Conservation (phyloP, 2,888 invertebrate species). For the Catocala sponsa region DNA sequence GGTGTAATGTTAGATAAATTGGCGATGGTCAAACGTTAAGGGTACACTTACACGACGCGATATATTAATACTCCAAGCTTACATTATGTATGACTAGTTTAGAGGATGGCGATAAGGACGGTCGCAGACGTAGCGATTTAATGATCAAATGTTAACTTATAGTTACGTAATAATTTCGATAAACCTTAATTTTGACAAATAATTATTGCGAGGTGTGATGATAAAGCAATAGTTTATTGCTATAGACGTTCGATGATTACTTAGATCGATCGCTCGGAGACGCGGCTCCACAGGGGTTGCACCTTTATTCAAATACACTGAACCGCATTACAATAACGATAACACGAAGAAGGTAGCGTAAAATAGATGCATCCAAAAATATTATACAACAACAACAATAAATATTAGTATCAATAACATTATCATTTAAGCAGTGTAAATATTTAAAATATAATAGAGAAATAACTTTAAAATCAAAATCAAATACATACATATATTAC, state of each 20-base stretch:
- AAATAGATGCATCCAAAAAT: conserved; percentile 86
- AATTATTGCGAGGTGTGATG: conserved; percentile 80
- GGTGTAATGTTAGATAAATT: conserved; percentile 55
- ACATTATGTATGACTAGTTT: conserved; percentile 83
- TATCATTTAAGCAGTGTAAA: conserved; percentile 85
- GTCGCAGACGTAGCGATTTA: conserved; percentile 83
- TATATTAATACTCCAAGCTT: conserved; percentile 73
- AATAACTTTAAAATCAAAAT: conserved; percentile 77
- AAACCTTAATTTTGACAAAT: conserved; percentile 80
- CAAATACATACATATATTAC: conserved; percentile 70
- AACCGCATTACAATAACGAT: conserved; percentile 71
- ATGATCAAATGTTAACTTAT: conserved; percentile 77
- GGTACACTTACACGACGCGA: conserved; percentile 68
- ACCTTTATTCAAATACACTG: conserved; percentile 61
- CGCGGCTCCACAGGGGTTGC: conserved; percentile 42
- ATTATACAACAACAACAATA: conserved; percentile 83
- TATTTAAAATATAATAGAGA: conserved; percentile 83
- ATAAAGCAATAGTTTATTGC: conserved; percentile 66
- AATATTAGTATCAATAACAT: conserved; percentile 82
- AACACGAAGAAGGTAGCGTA: conserved; percentile 79
- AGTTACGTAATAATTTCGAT: conserved; percentile 75
- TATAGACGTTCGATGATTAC: conserved; percentile 53
- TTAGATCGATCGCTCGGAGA: conserved; percentile 48
- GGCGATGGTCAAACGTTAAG: conserved; percentile 65
- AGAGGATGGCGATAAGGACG: conserved; percentile 88